These are phyloP conservation scores for Elanus axillaris DNA, from an alignment of 2,113 vertebrate species.

Conservation along the genomic window DNA sequence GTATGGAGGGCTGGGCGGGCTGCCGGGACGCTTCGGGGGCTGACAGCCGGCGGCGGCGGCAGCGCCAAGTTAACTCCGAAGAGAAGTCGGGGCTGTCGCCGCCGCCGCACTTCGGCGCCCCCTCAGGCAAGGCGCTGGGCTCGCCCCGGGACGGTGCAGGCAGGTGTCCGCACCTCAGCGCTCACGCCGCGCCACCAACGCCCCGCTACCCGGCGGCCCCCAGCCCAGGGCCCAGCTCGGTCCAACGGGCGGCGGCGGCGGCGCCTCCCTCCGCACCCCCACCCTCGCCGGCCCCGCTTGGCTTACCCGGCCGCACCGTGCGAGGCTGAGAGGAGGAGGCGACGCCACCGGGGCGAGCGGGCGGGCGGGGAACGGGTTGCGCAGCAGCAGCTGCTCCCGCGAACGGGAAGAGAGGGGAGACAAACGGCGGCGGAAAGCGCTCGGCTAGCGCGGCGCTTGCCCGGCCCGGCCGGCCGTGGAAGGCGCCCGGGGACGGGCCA, in stretches of 20 bases:
- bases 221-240: not conserved
- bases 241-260: not conserved
- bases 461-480: not conserved
- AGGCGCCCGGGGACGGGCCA: not conserved
- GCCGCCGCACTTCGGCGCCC: too few relatives aligned
- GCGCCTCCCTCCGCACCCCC: not conserved
- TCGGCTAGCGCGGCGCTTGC: not conserved
- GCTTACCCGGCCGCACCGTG: not conserved
- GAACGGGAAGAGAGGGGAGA: constrained; percentile 73
- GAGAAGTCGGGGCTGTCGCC: too few relatives aligned
- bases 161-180: not conserved
- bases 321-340: not conserved
- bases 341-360: not conserved
- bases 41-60: too few relatives aligned
- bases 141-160: not conserved
- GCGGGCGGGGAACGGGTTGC: not conserved
- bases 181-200: not conserved
- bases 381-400: not conserved
- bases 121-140: not conserved
- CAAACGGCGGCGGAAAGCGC: constrained; percentile 67
- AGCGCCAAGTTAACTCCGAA: too few relatives aligned
- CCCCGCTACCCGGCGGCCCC: not conserved
- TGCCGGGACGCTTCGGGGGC: too few relatives aligned
- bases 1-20: too few relatives aligned
- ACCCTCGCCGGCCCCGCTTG: not conserved